These are phyloP conservation scores for Tyria jacobaeae DNA, from an alignment of 2,888 invertebrate species.

Conservation along the genomic window DNA sequence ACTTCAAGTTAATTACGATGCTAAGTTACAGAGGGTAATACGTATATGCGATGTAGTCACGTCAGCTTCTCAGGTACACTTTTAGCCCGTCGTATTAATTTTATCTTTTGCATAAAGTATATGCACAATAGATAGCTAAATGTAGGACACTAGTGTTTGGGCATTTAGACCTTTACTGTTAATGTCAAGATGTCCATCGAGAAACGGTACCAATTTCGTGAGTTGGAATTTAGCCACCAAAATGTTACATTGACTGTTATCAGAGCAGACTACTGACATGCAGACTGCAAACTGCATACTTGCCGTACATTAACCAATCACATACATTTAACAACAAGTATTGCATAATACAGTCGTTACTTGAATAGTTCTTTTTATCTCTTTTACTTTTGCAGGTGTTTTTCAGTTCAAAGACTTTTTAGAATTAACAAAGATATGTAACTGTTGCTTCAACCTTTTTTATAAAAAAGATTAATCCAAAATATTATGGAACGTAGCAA, in stretches of 20 bases:
- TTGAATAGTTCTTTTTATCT: neutral
- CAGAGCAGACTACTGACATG: slow-evolving; percentile 52
- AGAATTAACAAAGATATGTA: no score
- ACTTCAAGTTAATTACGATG: neutral
- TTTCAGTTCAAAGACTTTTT: no score
- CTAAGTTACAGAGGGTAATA: neutral
- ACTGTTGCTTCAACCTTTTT: no score
- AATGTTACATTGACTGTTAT: slow-evolving; percentile 55
- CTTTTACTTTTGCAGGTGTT: neutral
- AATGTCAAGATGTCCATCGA: slow-evolving; percentile 71
- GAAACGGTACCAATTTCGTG: slow-evolving; percentile 59
- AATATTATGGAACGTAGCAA: slow-evolving; percentile 1
- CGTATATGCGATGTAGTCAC: neutral
- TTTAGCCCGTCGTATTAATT: neutral
- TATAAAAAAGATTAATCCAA: neutral
- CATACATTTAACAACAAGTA: neutral
- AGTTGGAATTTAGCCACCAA: slow-evolving; percentile 71
- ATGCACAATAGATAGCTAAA: neutral
- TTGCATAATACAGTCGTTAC: neutral
- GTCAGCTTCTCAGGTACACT: neutral
- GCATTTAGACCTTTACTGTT: slow-evolving; percentile 68
- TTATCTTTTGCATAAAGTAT: neutral
- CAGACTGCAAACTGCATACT: slow-evolving; percentile 40
- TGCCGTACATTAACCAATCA: neutral
- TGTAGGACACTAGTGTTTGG: slow-evolving; percentile 11